Evolutionary conservation across 2,888 invertebrate genomes (phyloP), one percentile per base, ranked within the genome.

Genomic region (Ectemnius continuus): DNA sequence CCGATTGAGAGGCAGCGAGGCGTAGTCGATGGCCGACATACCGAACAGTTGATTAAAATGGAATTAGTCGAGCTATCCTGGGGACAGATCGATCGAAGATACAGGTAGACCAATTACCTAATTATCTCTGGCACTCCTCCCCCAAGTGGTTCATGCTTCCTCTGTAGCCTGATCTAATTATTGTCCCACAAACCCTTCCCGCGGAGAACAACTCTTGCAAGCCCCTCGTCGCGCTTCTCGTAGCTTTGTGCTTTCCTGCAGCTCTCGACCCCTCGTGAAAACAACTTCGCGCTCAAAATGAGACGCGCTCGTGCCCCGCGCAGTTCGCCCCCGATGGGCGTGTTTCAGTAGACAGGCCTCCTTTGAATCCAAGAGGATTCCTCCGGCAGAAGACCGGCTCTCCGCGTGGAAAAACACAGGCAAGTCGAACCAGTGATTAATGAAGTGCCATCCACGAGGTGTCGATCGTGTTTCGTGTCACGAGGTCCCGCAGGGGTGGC

Each of bases 111-210:
- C 84, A 85, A 84, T 87, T 84, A 85, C 82, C 84, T 84, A 84
- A 86, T 87, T 85, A 84, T 80, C 79, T 75, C 78, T 59, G 58
- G 68, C 76, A 66, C 63, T 59, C 69, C 61, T 74, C 76, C 75
- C 70, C 71, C 36, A 36, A 73, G 75, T 75, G 80, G 73, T 78
- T 78, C 77, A 60, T 70, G 76, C 70, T 75, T 82, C 71, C 81
- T 78, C 81, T 63, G 75, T 65, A 67, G 79, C 73, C 67, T 80
- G 85, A 88, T 88, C 85, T 87, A 86, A 88, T 87, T 87, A 87
- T 85, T 83, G 84, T 82, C 80, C 83, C 75, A 75, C 83, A 75
- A 81, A 79, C 76, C 81, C 86, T 66, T 60, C 58, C 58, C 66
- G 56, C 57, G 66, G 61, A 62, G 66, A 67, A 67, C 78, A 81